Conservation (phyloP, 2,797 vertebrate species). For the Phalloptychus januarius region DNA sequence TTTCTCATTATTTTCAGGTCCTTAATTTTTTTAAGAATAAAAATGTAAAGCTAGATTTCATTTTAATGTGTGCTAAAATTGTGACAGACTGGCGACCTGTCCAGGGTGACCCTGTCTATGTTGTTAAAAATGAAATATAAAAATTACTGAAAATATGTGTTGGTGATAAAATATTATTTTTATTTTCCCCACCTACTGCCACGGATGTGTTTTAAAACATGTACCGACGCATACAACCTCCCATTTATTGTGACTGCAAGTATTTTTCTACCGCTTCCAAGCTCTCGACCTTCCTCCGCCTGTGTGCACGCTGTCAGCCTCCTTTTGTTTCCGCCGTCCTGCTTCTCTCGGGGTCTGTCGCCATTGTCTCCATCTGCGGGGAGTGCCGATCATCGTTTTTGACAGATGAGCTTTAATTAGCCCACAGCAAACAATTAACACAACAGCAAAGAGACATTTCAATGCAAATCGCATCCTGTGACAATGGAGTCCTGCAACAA, state of each 20-base stretch:
- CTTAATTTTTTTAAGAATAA: no score
- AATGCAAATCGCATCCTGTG: conserved; percentile 77
- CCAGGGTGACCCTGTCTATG: no score
- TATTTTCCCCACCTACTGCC: not conserved
- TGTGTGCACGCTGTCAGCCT: conserved; percentile 9
- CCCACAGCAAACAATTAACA: conserved; percentile 81
- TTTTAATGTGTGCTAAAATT: no score
- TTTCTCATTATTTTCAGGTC: not conserved
- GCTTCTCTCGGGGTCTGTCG: conserved; percentile 44
- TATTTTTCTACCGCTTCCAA: not conserved
- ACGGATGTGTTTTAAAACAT: not conserved
- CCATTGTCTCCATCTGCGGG: conserved; percentile 61
- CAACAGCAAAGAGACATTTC: conserved; percentile 65
- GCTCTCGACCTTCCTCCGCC: not conserved
- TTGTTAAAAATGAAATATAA: not conserved
- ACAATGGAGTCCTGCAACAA: conserved; percentile 73
- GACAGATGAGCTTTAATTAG: conserved; percentile 80
- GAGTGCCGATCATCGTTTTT: conserved; percentile 69
- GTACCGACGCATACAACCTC: not conserved
- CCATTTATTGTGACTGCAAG: not conserved
- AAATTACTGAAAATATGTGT: not conserved
- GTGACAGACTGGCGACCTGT: no score
- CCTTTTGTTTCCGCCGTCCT: conserved; percentile 40
- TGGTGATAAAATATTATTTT: not conserved
- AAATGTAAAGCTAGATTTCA: not conserved